Base-by-base conservation (phyloP, 2,113 vertebrate species). In the Theristicus caerulescens region DNA sequence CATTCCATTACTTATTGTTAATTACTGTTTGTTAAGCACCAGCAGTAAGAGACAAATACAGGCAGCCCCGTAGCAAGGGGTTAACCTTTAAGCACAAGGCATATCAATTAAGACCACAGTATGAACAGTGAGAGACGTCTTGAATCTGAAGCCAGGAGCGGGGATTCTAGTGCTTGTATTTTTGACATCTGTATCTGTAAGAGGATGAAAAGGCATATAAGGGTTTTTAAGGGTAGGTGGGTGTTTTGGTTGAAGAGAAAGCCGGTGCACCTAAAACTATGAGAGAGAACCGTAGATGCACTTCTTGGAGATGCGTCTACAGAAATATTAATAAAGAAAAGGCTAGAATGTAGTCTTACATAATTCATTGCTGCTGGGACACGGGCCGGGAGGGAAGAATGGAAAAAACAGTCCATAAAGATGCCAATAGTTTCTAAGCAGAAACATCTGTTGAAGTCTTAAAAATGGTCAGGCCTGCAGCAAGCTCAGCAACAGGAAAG, bases 341-440 rank as follows among this genome's bases (percentile, higher is more conserved):
- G 79, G 82, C 92, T 95, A 95, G 92, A 97, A 96, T 78, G 93
- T 83, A 94, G 93, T 95, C 96, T 97, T 98, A 97, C 95, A 98
- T 97, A 92, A 82, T 98, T 98, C 97, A 98, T 97, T 97, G 98
- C 97, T 97, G 95, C 97, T 97, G 98, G 97, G 98, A 98, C 95
- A 97, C 20, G 64, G 95, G 95, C 97, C 12, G 88, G 97, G 97
- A 97, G 92, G 97, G 94, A 96, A 98, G 97, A 98, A 98, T 98
- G 98, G 98, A 98, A 98, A 98, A 98, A 98, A 98, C 98, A 98
- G 98, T 96, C 97, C 97, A 97, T 98, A 98, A 98, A 98, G 97
- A 98, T 98, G 98, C 98, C 98, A 98, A 94, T 97, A 96, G 96
- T 98, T 97, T 97, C 97, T 98, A 98, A 98, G 97, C 97, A 98